Conservation (phyloP, 2,888 invertebrate genomes). For the Thereva unica region DNA sequence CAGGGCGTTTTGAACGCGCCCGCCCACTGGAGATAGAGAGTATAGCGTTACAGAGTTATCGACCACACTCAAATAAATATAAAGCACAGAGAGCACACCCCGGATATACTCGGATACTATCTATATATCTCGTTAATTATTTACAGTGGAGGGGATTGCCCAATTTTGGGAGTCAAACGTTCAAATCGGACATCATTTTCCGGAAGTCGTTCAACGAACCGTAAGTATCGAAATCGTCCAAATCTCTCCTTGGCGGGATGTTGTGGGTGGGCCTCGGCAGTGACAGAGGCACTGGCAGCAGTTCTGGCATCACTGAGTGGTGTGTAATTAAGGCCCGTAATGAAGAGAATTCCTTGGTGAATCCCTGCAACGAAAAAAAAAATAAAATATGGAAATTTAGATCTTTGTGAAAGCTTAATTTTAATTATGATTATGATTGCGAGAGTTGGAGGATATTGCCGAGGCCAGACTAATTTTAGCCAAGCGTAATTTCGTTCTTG, state of each 20-base stretch:
- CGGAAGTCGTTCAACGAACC: conserved; percentile 74
- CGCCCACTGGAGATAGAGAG: conserved; percentile 10
- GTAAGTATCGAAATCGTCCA: conserved; percentile 75
- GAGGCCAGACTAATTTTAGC: no score
- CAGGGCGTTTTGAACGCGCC: conserved; percentile 28
- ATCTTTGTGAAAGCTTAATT: no score
- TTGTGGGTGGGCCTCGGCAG: conserved; percentile 65
- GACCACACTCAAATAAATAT: conserved; percentile 31
- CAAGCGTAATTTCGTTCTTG: no score
- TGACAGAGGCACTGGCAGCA: conserved; percentile 89
- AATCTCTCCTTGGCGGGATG: conserved; percentile 59
- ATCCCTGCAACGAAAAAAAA: conserved; percentile 79
- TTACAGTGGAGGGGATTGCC: conserved; percentile 37
- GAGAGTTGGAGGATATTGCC: no score
- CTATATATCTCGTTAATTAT: conserved; percentile 30
- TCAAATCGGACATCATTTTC: conserved; percentile 77
- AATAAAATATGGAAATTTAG: conserved; percentile 37
- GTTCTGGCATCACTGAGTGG: conserved; percentile 97
- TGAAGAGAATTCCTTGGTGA: conserved; percentile 94
- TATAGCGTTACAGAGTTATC: conserved; percentile 1
- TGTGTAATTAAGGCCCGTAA: conserved; percentile 92
- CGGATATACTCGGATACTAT: neutral
- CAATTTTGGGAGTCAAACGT: conserved; percentile 59
- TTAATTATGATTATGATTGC: no score
- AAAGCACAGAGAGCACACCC: conserved; percentile 1